Evolutionary conservation across 2,797 vertebrate genomes (phyloP), one percentile per base, ranked within the genome.

Genomic region (Tapera naevia): DNA sequence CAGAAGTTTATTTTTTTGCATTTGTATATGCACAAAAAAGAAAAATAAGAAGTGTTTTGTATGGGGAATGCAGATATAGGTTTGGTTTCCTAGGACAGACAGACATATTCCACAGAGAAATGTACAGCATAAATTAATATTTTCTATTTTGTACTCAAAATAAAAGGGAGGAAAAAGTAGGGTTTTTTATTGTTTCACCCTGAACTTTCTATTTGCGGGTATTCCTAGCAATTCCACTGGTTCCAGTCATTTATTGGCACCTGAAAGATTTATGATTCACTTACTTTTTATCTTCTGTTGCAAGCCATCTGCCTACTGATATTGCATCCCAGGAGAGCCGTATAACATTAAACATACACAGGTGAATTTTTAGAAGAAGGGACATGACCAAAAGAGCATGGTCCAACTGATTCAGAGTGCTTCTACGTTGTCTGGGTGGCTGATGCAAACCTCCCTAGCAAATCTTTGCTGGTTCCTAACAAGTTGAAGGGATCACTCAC

Each of bases 401-500:
- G 12, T 48, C 64, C 54, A 46, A 1, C 7, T 50, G 35, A 35
- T 37, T 71, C 0, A 0, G 7, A 8, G 16, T 45, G 30, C 19
- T 85, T 30, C 62, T 71, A 28, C 57, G 5, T 13, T 65, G 10
- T 5, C 19, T 22, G 67, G 56, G 35, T 32, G 17, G 9, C 21
- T 7, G 23, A 24, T 21, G 53, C 48, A 80, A 70, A 76, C 13
- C 35, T 54, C n/a, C 41, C 25, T 79, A 0, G 0, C 23, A 43
- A 48, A 60, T 23, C 23, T 60, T 66, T 64, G 7, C 43, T 80
- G 54, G 9, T 54, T 85, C 37, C 14, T 9, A 43, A 30, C 39
- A 64, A 60, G 28, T 28, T 13, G 18, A 57, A 56, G 30, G 24
- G 53, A 39, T 66, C 17, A 22, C 32, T 75, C 0, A 0, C 7